These are phyloP conservation scores for Megaceryle alcyon DNA, from an alignment of 2,797 vertebrate genomes.

Conservation along the genomic window DNA sequence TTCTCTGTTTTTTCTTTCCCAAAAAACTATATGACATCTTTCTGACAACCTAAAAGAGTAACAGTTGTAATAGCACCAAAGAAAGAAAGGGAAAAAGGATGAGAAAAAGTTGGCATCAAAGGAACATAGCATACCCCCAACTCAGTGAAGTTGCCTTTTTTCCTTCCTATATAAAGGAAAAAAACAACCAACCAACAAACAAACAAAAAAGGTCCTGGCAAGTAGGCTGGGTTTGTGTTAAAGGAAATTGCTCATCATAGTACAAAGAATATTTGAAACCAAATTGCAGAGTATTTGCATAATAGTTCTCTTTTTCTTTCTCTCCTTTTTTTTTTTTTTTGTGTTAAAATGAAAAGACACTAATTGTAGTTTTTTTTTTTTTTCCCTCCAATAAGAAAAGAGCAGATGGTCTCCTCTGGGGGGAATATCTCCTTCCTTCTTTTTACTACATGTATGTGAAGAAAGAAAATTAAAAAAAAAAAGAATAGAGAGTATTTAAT, in stretches of 20 bases:
- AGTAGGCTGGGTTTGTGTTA: slow-evolving; percentile 75
- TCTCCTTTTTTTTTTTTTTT: background rate
- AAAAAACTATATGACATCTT: background rate
- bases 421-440: background rate
- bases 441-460: background rate
- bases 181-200: background rate
- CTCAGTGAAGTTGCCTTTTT: background rate
- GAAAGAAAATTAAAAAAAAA: slow-evolving; percentile 39
- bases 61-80: background rate
- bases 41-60: slow-evolving; percentile 46
- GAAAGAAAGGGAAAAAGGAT: background rate
- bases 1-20: background rate
- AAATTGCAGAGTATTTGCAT: slow-evolving; percentile 84
- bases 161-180: slow-evolving; percentile 10
- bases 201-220: slow-evolving; percentile 50
- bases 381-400: slow-evolving; percentile 64
- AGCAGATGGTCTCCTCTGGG: slow-evolving; percentile 77
- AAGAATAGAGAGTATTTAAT: slow-evolving; percentile 34
- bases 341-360: slow-evolving; percentile 68
- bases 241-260: slow-evolving; percentile 81
- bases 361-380: slow-evolving; percentile 74
- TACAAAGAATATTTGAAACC: slow-evolving; percentile 80
- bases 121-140: background rate
- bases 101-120: slow-evolving; percentile 45
- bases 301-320: slow-evolving; percentile 72